Evolutionary conservation across 1,140 invertebrate species (phyloP).

Genomic region (Solen grandis): DNA sequence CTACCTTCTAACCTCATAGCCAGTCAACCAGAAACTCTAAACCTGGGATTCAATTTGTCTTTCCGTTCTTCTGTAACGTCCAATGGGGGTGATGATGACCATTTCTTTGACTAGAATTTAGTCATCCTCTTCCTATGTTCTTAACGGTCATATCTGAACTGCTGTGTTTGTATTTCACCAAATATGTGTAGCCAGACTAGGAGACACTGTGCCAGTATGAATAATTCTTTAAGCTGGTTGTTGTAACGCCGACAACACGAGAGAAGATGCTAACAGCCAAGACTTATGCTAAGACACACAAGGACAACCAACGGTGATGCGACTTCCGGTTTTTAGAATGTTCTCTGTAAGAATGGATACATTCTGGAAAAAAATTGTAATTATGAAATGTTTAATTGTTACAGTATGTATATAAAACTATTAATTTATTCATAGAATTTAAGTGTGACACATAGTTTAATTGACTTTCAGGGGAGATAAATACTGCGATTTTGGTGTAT

Average conservation of each 20-base stretch:
- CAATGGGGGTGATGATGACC: constrained; percentile 65
- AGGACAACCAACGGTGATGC: constrained; percentile 39
- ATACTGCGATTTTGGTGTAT: background rate
- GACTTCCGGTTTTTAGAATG: background rate
- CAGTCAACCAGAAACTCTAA: constrained; percentile 51
- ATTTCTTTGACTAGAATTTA: constrained; percentile 20
- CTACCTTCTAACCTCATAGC: constrained; percentile 37
- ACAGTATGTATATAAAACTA: constrained; percentile 26
- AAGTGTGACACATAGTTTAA: background rate
- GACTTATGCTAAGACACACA: constrained; percentile 14
- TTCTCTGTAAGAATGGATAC: constrained; percentile 3
- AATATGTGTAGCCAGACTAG: background rate
- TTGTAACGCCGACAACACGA: constrained; percentile 5
- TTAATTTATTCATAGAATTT: constrained; percentile 21
- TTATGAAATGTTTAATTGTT: background rate
- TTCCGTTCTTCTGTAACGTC: constrained; percentile 63
- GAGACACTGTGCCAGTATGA: background rate
- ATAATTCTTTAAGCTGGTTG: constrained; percentile 14
- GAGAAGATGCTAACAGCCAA: constrained; percentile 22
- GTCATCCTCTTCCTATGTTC: constrained; percentile 24
- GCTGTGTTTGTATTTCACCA: constrained; percentile 21
- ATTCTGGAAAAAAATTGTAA: background rate
- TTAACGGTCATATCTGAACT: constrained; percentile 16
- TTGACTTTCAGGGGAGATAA: constrained; percentile 12
- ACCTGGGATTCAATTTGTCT: constrained; percentile 57